Conservation (phyloP, 2,113 vertebrate species). For the Pelobates fuscus region DNA sequence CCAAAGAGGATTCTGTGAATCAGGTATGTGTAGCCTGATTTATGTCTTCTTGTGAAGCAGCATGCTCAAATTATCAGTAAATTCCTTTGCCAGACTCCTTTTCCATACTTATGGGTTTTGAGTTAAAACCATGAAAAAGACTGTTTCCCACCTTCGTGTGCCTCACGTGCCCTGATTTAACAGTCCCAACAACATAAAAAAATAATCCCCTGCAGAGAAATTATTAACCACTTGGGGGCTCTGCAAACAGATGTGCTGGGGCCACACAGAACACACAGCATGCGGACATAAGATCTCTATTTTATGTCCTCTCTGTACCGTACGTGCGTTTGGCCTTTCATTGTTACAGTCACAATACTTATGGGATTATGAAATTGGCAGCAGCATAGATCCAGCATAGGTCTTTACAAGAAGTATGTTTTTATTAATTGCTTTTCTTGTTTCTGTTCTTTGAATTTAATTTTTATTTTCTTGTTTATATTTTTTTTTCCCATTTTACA, state of each 20-base stretch:
- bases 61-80: conserved; percentile 43
- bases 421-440: no score
- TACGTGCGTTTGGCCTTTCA: neutral
- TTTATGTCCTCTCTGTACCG: neutral
- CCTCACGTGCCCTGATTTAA: conserved; percentile 27
- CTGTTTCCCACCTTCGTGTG: conserved; percentile 19
- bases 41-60: conserved; percentile 27
- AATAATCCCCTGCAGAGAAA: conserved; percentile 23
- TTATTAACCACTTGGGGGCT: neutral
- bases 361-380: no score
- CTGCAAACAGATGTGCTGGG: conserved; percentile 24
- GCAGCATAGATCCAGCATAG: no score
- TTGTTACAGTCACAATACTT: no score
- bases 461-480: no score
- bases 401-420: no score
- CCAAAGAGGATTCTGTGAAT: conserved; percentile 13
- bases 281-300: neutral
- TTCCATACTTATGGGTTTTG: conserved; percentile 14
- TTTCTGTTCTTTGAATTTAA: no score
- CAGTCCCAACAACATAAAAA: conserved; percentile 7
- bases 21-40: conserved; percentile 21
- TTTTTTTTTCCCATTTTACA: no score
- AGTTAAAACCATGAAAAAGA: conserved; percentile 13
- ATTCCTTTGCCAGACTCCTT: conserved; percentile 38
- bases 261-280: conserved; percentile 34